These are phyloP conservation scores for Ectemnius lituratus DNA, from an alignment of 2,888 invertebrate species.

Conservation along the genomic window DNA sequence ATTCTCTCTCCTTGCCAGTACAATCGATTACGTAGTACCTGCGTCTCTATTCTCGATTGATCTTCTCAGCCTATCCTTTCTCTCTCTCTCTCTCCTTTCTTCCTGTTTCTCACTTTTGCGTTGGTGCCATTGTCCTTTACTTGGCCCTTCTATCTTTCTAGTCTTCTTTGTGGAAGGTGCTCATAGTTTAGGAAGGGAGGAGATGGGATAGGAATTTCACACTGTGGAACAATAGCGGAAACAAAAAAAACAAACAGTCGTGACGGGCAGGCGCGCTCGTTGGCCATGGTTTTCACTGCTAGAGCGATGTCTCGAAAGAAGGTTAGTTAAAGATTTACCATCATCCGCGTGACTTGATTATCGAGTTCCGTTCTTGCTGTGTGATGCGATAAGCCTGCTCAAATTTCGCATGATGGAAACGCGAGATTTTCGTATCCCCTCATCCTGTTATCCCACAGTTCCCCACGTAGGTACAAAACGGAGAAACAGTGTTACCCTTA, in stretches of 20 bases:
- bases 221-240: background rate
- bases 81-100: conserved; percentile 14
- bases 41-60: conserved; percentile 14
- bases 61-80: conserved; percentile 10
- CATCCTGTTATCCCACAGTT: too few relatives aligned
- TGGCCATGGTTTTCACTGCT: background rate
- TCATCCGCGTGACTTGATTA: too few relatives aligned
- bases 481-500: too few relatives aligned
- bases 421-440: background rate
- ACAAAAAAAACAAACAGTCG: background rate
- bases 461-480: too few relatives aligned
- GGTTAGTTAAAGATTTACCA: too few relatives aligned
- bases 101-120: background rate
- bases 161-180: background rate
- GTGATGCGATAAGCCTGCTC: conserved; percentile 1
- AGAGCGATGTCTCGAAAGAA: too few relatives aligned
- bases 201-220: background rate
- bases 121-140: too few relatives aligned
- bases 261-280: conserved; percentile 21
- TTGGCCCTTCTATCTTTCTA: background rate
- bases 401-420: conserved; percentile 1
- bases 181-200: conserved; percentile 25
- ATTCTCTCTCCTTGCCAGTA: too few relatives aligned
- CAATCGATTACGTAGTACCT: conserved; percentile 7
- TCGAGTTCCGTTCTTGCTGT: too few relatives aligned